A percentile compares a stretch with the other conserved stretches of the same genome.
These are phyloP conservation scores for Pollicipes pollicipes DNA, from an alignment of 1,140 invertebrate species.

Conservation along the genomic window DNA sequence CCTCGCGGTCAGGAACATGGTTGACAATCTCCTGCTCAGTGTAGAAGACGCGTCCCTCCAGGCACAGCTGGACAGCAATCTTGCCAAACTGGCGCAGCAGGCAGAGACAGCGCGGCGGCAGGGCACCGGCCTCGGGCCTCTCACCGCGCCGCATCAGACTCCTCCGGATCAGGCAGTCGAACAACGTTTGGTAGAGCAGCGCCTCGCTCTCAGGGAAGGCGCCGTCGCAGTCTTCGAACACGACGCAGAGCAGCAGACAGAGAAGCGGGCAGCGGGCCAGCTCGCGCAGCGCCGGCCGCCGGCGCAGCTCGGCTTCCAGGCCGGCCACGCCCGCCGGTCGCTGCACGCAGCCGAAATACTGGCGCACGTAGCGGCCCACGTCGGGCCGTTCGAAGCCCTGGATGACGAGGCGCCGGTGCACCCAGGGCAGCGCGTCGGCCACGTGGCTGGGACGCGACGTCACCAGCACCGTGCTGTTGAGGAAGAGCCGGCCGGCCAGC, in stretches of 20 bases:
- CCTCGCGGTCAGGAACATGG: slow-evolving; percentile 7
- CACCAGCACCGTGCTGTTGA: slow-evolving; percentile 34
- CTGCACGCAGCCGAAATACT: slow-evolving; percentile 32
- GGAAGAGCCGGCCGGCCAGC: slow-evolving; percentile 35
- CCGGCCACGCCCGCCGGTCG: slow-evolving; percentile 22
- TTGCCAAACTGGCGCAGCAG: not conserved
- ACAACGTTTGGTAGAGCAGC: slow-evolving; percentile 25
- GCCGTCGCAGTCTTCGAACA: slow-evolving; percentile 29
- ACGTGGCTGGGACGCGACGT: slow-evolving; percentile 28
- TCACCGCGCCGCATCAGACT: slow-evolving; percentile 21
- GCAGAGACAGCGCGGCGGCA: not conserved
- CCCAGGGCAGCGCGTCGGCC: slow-evolving; percentile 25
- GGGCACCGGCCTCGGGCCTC: not conserved
- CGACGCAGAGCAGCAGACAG: slow-evolving; percentile 33
- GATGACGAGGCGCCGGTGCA: slow-evolving; percentile 30
- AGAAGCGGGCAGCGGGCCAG: slow-evolving; percentile 34
- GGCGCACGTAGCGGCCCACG: slow-evolving; percentile 30
- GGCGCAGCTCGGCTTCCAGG: slow-evolving; percentile 21
- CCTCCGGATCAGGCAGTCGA: slow-evolving; percentile 29
- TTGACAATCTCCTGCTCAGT: not conserved
- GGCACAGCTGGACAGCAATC: not conserved
- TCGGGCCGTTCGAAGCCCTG: slow-evolving; percentile 34
- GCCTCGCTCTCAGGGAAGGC: slow-evolving; percentile 22
- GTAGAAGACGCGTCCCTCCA: not conserved
- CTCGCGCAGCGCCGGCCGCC: slow-evolving; percentile 20